Evolutionary conservation across 2,113 vertebrate genomes (phyloP).

Genomic region (Felis chaus): DNA sequence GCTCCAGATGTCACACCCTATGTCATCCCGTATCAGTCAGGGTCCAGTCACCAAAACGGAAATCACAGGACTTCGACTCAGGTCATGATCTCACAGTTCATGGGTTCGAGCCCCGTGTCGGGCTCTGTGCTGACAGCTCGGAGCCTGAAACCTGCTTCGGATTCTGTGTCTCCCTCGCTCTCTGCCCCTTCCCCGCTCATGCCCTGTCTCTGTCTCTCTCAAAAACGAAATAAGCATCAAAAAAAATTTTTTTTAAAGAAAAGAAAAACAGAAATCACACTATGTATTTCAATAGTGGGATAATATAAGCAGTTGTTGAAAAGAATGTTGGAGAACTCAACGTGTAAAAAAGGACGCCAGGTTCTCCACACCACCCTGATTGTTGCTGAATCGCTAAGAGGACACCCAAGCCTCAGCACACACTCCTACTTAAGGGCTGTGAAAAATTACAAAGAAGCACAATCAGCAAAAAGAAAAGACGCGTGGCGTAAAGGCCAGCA

Average conservation of each 20-base stretch:
- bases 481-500: fast-evolving
- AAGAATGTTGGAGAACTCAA: background rate
- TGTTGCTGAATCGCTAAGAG: background rate
- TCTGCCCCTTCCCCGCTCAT: no score
- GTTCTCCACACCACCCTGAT: background rate
- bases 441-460: background rate
- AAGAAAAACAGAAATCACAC: background rate
- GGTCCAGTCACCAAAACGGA: background rate
- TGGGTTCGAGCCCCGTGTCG: fast-evolving
- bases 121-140: no score
- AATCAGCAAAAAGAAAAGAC: background rate
- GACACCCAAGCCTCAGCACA: background rate
- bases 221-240: no score
- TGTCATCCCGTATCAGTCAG: background rate
- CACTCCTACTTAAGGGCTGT: no score
- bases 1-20: background rate
- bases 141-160: no score
- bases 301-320: background rate
- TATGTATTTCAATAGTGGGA: background rate
- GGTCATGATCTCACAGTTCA: no score
- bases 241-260: no score
- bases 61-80: background rate
- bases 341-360: background rate
- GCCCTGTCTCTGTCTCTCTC: no score
- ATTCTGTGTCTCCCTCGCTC: no score